phyloP scores from a whole-genome alignment of 37 sponge, comb jelly and placozoan species.

The Mnemiopsis leidyi region DNA sequence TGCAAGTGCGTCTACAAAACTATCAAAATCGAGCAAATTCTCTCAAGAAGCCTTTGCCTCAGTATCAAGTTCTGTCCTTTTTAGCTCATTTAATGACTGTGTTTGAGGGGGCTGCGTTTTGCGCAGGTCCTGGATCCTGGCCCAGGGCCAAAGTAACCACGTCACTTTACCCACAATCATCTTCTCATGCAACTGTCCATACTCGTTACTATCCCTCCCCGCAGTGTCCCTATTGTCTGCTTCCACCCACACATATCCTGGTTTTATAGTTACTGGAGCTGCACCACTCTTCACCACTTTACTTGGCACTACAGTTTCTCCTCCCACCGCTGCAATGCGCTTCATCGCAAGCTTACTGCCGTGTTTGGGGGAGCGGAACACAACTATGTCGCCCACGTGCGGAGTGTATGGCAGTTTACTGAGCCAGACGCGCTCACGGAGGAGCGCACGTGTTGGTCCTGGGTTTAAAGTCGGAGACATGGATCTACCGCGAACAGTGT shows the following conservation, averaged over 20 bases:
- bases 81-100: too few relatives aligned
- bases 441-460: constrained; percentile 48
- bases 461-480: constrained; percentile 55
- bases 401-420: background rate
- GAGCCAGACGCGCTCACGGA: constrained; percentile 41
- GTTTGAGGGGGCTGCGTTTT: background rate
- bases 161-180: constrained; percentile 37
- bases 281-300: constrained; percentile 17
- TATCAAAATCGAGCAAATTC: too few relatives aligned
- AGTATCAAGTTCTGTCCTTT: too few relatives aligned
- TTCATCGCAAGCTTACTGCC: constrained; percentile 35
- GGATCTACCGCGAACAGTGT: constrained; percentile 42
- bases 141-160: constrained; percentile 53
- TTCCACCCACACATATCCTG: constrained; percentile 61
- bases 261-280: background rate
- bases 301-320: background rate
- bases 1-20: too few relatives aligned
- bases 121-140: constrained; percentile 13
- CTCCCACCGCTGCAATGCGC: background rate
- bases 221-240: constrained; percentile 55
- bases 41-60: too few relatives aligned
- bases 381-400: constrained; percentile 10
- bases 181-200: constrained; percentile 31
- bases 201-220: constrained; percentile 55
- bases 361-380: constrained; percentile 58